Base-by-base conservation (phyloP, 2,888 invertebrate genomes). In the Drosophila anomelani region DNA sequence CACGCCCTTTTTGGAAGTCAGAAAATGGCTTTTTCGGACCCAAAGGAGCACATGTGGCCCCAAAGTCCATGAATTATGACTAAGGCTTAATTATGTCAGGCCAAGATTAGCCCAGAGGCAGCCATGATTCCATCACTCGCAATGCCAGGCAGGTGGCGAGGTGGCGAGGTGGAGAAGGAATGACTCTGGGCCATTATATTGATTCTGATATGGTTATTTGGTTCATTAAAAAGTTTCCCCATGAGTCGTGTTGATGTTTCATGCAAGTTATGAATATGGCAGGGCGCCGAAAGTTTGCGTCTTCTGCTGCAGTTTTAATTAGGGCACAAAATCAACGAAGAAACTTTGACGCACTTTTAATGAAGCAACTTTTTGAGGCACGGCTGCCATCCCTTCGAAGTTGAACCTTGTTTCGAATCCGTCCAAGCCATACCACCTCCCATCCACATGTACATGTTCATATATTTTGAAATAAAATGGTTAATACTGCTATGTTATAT, bases 311-410 rank as follows among this genome's bases (percentile, higher is more conserved):
- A 84, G 66, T 87, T 84, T 89, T 84, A 84, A 84, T 89, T 84
- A 84, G 88, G 82, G 82, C 77, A 56, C 64, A 89, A 89, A 81
- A 82, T 87, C 79, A 87, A 81, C 82, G 79, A 58, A 56, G 67
- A 79, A 81, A 85, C 88, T 84, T 81, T 77, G 79, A 77, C 79
- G 73, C 70, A 85, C 81, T 81, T 87, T 89, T 84, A 89, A 84
- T 84, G 84, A 84, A 84, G 73, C 88, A 84, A 85, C 75, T 88
- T 82, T 73, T 38, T 59, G 73, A 59, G 49, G 51, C 59, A 36
- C 68, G 17, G 12, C 38, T 6, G 43, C 32, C 38, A 5, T 12
- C 32, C 68, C 17, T 12, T 3, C 47, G 17, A 64, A 67, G 20
- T 56, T 56, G 5, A 29, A 13, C 49, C 75, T 72, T 58, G 68